phyloP scores from a whole-genome alignment of 2,888 invertebrate genomes.

The Hoplodrina blanda region DNA sequence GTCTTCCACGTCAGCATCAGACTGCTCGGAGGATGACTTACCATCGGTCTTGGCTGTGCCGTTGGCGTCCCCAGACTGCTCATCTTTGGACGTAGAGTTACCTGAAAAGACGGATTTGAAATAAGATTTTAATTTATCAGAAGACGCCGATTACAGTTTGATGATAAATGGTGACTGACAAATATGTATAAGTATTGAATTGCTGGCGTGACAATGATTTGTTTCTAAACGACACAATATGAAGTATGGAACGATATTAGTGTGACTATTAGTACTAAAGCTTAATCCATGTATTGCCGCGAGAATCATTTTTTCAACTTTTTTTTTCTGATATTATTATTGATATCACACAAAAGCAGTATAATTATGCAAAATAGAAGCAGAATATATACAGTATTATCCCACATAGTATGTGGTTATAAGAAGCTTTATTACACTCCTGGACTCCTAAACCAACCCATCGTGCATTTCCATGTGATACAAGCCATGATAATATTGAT shows the following conservation, averaged over 20 bases:
- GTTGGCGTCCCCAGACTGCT: constrained; percentile 74
- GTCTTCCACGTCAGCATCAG: constrained; percentile 95
- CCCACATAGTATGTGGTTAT: constrained; percentile 1
- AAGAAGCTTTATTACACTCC: constrained; percentile 5
- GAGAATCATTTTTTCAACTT: constrained; percentile 20
- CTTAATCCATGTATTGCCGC: constrained; percentile 34
- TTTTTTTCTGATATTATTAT: not conserved
- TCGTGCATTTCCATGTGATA: not conserved
- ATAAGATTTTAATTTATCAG: constrained; percentile 21
- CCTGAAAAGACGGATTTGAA: constrained; percentile 72
- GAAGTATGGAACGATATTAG: constrained; percentile 12
- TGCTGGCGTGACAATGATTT: constrained; percentile 47
- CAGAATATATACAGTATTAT: constrained; percentile 32
- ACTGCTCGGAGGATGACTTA: constrained; percentile 92
- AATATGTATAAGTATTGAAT: not conserved
- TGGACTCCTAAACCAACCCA: not conserved
- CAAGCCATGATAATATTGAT: not conserved
- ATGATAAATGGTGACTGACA: constrained; percentile 16
- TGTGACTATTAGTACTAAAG: constrained; percentile 27
- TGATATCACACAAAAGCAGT: constrained; percentile 30
- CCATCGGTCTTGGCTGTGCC: constrained; percentile 83
- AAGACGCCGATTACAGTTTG: constrained; percentile 14
- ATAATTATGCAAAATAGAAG: constrained; percentile 46
- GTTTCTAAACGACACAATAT: constrained; percentile 28
- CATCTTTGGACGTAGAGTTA: constrained; percentile 81